These are phyloP conservation scores for Drosophila greeni DNA, from an alignment of 2,888 invertebrate genomes.

Conservation along the genomic window DNA sequence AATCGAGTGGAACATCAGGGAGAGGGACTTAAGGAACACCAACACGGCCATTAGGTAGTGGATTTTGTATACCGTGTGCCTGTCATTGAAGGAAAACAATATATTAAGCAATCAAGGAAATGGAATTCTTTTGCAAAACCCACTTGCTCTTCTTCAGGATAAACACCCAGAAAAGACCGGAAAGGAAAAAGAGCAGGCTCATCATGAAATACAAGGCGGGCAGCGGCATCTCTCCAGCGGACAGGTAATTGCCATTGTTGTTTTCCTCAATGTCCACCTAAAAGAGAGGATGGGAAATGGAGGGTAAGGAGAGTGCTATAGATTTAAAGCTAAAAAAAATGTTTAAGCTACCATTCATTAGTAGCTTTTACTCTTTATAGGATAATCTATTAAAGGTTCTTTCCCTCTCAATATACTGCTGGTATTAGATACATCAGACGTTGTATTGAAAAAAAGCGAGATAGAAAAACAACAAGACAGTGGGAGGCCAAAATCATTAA, in stretches of 20 bases:
- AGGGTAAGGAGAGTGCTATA: background rate
- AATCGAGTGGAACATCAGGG: constrained; percentile 95
- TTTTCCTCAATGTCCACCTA: constrained; percentile 91
- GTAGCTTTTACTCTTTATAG: background rate
- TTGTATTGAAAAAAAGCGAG: constrained; percentile 2
- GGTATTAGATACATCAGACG: background rate
- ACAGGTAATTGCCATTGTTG: constrained; percentile 91
- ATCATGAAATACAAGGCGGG: constrained; percentile 95
- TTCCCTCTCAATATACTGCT: background rate
- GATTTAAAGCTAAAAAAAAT: background rate
- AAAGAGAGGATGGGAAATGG: background rate
- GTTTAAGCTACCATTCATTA: too few relatives aligned
- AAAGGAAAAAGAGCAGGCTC: constrained; percentile 91
- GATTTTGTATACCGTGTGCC: constrained; percentile 93
- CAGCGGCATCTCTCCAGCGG: constrained; percentile 97
- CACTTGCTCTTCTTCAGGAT: constrained; percentile 88
- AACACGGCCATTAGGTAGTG: constrained; percentile 98
- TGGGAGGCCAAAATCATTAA: background rate
- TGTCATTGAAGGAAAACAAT: constrained; percentile 55
- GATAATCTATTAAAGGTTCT: background rate
- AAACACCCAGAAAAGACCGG: constrained; percentile 95
- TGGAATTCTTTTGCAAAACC: background rate
- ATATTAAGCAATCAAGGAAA: background rate
- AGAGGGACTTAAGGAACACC: constrained; percentile 93
- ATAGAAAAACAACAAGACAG: background rate